Evolutionary conservation across 2,888 invertebrate genomes (phyloP), one percentile per base, ranked within the genome.

Genomic region (Eristalinus aeneus): DNA sequence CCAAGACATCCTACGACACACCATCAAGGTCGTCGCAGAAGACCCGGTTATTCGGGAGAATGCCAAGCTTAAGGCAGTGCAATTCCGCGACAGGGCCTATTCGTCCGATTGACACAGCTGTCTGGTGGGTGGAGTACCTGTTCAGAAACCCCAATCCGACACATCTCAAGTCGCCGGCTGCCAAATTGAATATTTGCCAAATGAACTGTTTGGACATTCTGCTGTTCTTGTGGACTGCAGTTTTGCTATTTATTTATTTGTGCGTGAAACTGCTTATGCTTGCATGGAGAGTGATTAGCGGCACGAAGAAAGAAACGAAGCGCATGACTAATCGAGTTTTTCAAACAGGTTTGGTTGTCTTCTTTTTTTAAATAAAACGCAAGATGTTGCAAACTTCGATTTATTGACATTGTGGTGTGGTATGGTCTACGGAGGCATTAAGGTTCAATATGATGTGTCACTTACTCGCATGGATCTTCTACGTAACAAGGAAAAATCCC

Each of bases 61-160:
- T 23, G 92, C 92, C 2, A 91, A 93, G 88, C 89, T 90, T 65
- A 89, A 93, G 12, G 93, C 93, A 1, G 89, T 89, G 16, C 89
- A 92, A 53, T 94, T 93, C 90, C 91, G 90, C 56, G 94, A 94
- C 89, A 93, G 94, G n/a, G 0, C 93, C 93, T 0, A 89, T 94
- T 88, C 90, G 93, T 0, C 94, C 95, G 0, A 91, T 94, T n/a
- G 93, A 94, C 16, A 94, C 94, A 16, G 93, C 95, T 3, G 92
- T 94, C 1, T 94, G 94, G 90, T 95, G 95, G 95, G 92, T 94
- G n/a, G 95, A 95, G 89, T 94, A 94, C 88, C 93, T 94, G 0
- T 93, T 94, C 0, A 91, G 93, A 8, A 93, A 94, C 20, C 91
- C 92, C 8, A 94, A 94, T 0, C 94, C 94, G 0, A 91, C 90